phyloP scores from a whole-genome alignment of 2,113 vertebrate genomes.

The Pampusana beccarii region DNA sequence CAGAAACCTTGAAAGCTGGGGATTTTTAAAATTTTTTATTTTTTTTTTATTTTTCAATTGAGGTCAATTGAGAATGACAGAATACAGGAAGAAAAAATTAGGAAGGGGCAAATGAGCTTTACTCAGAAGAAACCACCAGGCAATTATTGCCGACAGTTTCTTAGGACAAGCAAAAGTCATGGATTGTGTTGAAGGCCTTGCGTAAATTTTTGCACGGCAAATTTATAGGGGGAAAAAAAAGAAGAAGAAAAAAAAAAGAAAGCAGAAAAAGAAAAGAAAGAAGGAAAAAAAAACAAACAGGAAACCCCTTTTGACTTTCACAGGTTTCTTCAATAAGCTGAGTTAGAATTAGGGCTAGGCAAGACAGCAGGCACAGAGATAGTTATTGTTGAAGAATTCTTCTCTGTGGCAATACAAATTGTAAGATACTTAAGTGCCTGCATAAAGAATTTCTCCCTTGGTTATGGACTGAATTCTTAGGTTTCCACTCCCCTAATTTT shows the following conservation, averaged over 20 bases:
- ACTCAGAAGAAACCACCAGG: neutral
- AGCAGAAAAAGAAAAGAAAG: too few relatives aligned
- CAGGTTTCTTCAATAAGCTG: neutral
- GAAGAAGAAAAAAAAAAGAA: neutral
- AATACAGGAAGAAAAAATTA: neutral
- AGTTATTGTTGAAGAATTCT: neutral
- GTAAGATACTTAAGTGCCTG: neutral
- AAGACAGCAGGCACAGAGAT: neutral
- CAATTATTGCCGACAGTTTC: neutral
- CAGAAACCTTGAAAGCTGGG: neutral
- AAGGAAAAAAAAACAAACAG: too few relatives aligned
- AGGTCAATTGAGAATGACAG: neutral
- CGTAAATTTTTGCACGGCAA: neutral
- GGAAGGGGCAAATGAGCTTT: neutral
- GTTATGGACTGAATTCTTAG: neutral
- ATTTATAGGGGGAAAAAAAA: neutral
- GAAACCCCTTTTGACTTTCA: neutral
- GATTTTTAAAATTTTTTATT: too few relatives aligned
- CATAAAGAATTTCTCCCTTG: neutral
- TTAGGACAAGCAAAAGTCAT: neutral
- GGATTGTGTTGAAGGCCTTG: neutral
- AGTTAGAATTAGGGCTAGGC: neutral
- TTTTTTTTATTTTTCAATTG: too few relatives aligned
- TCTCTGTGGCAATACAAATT: accelerated
- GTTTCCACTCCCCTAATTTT: neutral